Evolutionary conservation across 2,113 vertebrate genomes (phyloP).

Genomic region (Mirounga angustirostris): DNA sequence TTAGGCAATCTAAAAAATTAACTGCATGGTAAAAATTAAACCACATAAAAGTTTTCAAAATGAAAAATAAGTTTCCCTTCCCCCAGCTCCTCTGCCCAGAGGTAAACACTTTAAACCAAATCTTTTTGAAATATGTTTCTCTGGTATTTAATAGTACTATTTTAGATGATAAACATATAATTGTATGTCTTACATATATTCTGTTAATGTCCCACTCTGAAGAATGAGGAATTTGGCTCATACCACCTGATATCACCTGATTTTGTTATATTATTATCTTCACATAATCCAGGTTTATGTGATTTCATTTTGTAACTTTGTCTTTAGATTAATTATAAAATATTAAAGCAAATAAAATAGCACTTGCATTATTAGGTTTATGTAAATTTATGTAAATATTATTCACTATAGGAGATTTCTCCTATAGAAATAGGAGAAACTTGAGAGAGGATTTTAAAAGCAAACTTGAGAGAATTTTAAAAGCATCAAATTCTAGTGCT

Average conservation of each 20-base stretch:
- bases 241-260: background rate
- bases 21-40: conserved; percentile 45
- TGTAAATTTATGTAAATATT: conserved; percentile 64
- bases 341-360: conserved; percentile 57
- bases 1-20: background rate
- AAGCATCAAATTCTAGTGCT: conserved; percentile 15
- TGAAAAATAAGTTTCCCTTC: conserved; percentile 32
- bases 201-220: conserved; percentile 15
- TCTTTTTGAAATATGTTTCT: conserved; percentile 31
- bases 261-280: conserved; percentile 62
- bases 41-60: background rate
- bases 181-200: conserved; percentile 17
- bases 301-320: conserved; percentile 59
- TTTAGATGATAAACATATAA: conserved; percentile 46
- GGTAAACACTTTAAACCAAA: conserved; percentile 32
- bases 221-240: conserved; percentile 46
- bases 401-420: background rate
- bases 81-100: background rate
- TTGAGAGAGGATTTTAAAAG: conserved; percentile 57
- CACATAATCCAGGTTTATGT: conserved; percentile 37
- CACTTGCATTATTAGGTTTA: background rate
- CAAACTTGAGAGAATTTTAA: conserved; percentile 58
- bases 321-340: conserved; percentile 56
- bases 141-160: conserved; percentile 10
- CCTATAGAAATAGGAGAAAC: conserved; percentile 11